Percentiles rank a stretch among this genome's conserved stretches.
phyloP scores from a whole-genome alignment of 2,797 vertebrate genomes.

The Silurus aristotelis region DNA sequence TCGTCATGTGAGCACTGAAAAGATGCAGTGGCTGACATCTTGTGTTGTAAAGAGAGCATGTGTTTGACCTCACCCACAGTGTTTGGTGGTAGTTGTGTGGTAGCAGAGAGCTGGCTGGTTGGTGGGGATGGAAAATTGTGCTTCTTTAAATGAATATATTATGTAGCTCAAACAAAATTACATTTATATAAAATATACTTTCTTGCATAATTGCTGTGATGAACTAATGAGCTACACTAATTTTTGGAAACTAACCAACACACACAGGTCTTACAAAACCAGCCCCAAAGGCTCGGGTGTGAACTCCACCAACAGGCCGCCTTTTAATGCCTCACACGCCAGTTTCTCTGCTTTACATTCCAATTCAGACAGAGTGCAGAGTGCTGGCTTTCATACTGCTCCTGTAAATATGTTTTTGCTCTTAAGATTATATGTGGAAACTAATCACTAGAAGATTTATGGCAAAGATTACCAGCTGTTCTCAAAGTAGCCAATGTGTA shows the following conservation, averaged over 20 bases:
- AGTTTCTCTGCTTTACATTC: background rate
- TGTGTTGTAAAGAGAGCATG: background rate
- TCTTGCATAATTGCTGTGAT: no score
- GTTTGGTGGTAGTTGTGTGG: background rate
- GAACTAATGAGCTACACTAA: no score
- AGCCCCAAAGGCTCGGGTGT: background rate
- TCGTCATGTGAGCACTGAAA: background rate
- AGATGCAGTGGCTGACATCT: background rate
- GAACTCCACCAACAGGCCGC: background rate
- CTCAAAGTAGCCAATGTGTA: constrained; percentile 48
- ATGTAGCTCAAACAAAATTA: background rate
- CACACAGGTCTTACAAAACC: background rate
- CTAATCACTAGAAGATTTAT: constrained; percentile 34
- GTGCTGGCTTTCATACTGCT: background rate
- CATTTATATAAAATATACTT: no score
- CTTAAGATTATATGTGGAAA: background rate
- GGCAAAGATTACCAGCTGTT: constrained; percentile 40
- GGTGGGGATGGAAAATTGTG: background rate
- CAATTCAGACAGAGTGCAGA: background rate
- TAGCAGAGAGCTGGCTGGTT: background rate
- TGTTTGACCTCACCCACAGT: background rate
- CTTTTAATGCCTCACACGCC: background rate
- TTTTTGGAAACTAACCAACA: no score
- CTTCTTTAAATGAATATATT: background rate
- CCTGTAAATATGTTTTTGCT: background rate